Percentiles rank a stretch among this genome's conserved stretches.
These are phyloP conservation scores for Rousettus madagascariensis DNA, from an alignment of 2,797 vertebrate genomes.

Conservation along the genomic window DNA sequence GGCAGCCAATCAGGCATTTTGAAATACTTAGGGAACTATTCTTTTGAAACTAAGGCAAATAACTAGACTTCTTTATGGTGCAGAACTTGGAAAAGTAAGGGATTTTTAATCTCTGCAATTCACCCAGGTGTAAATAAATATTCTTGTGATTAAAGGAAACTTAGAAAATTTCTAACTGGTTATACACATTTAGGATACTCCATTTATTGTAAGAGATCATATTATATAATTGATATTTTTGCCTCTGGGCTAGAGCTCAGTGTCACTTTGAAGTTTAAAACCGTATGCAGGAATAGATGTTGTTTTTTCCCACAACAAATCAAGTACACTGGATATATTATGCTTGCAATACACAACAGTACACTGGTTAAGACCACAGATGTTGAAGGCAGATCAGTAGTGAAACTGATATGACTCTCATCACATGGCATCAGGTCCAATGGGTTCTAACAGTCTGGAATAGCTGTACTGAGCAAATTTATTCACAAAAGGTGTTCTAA, in stretches of 20 bases:
- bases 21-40: constrained; percentile 56
- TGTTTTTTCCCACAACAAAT: neutral
- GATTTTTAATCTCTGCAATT: constrained; percentile 46
- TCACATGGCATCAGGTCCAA: neutral
- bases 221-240: neutral
- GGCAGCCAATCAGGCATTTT: constrained; percentile 70
- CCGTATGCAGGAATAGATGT: neutral
- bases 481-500: neutral
- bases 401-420: neutral
- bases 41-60: constrained; percentile 67
- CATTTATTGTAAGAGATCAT: constrained; percentile 3
- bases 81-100: constrained; percentile 30
- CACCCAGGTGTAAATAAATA: constrained; percentile 67
- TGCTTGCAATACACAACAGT: neutral
- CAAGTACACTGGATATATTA: neutral
- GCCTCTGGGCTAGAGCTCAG: neutral
- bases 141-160: constrained; percentile 40
- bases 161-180: constrained; percentile 36
- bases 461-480: neutral
- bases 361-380: neutral
- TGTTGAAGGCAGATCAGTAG: neutral
- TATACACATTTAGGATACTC: neutral
- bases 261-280: constrained; percentile 30
- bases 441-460: neutral
- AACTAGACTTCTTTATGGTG: constrained; percentile 56